phyloP scores from a whole-genome alignment of 2,113 vertebrate species.

The Carassius gibelio region DNA sequence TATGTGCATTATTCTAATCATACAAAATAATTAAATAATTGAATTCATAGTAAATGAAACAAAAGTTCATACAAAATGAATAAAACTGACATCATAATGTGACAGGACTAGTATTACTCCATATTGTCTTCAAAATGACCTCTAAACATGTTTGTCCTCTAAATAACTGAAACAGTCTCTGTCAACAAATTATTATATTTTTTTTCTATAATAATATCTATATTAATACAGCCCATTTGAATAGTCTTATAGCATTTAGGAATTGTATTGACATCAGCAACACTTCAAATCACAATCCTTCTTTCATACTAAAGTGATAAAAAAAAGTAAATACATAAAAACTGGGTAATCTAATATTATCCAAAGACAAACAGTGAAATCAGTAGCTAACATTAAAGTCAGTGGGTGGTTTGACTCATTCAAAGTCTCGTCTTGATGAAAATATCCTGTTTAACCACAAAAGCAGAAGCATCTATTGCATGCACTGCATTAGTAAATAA shows the following conservation, averaged over 20 bases:
- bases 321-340: not conserved
- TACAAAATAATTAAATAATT: not conserved
- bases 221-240: not conserved
- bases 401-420: conserved; percentile 11
- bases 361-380: not conserved
- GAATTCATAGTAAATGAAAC: not conserved
- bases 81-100: not conserved
- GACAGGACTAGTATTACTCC: not conserved
- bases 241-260: no score
- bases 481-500: not conserved
- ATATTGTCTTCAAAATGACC: conserved; percentile 38
- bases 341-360: not conserved
- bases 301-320: no score
- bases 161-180: not conserved
- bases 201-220: not conserved
- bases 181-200: not conserved
- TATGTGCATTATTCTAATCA: no score
- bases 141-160: conserved; percentile 24
- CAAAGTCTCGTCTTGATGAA: conserved; percentile 5
- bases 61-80: not conserved
- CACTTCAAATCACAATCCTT: not conserved
- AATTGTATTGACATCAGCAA: not conserved
- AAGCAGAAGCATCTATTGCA: not conserved
- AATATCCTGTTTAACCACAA: not conserved
- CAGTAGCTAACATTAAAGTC: not conserved